Evolutionary conservation across 2,888 invertebrate species (phyloP).

Genomic region (Cataglyphis cursor): DNA sequence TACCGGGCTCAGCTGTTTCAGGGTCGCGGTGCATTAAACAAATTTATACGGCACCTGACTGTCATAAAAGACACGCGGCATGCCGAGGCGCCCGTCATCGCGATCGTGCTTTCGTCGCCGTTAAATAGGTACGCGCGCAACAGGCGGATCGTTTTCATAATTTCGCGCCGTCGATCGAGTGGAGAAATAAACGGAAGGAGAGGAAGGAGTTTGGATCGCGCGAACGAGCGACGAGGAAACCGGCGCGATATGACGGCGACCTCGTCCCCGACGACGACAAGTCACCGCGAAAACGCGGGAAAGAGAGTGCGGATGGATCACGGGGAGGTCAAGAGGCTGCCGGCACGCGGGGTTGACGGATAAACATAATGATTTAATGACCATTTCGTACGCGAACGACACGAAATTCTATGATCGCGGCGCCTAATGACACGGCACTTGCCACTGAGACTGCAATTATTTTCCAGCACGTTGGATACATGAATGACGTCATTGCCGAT

Average conservation of each 20-base stretch:
- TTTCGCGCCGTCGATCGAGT: slow-evolving; percentile 38
- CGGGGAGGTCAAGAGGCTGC: slow-evolving; percentile 82
- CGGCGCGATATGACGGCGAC: slow-evolving; percentile 46
- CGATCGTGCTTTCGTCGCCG: slow-evolving; percentile 73
- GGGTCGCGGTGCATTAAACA: slow-evolving; percentile 75
- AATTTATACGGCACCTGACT: slow-evolving; percentile 77
- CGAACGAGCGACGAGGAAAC: slow-evolving; percentile 46
- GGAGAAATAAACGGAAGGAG: background rate
- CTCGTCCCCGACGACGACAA: slow-evolving; percentile 41
- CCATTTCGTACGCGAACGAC: slow-evolving; percentile 85
- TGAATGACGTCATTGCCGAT: slow-evolving; percentile 82
- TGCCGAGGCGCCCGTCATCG: slow-evolving; percentile 69
- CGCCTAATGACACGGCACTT: slow-evolving; percentile 86
- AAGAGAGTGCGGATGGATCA: slow-evolving; percentile 57
- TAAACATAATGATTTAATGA: slow-evolving; percentile 86
- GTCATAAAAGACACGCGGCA: slow-evolving; percentile 77
- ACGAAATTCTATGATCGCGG: slow-evolving; percentile 85
- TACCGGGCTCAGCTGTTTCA: slow-evolving; percentile 73
- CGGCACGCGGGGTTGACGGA: slow-evolving; percentile 83
- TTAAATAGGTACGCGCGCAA: slow-evolving; percentile 52
- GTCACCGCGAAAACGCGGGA: slow-evolving; percentile 47
- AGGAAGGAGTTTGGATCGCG: slow-evolving; percentile 15
- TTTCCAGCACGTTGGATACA: slow-evolving; percentile 83
- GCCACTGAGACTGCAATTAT: slow-evolving; percentile 86
- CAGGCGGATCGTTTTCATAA: slow-evolving; percentile 63